phyloP scores from a whole-genome alignment of 37 sponge, comb jelly and placozoan genomes.

The Trichoplax adhaerens region DNA sequence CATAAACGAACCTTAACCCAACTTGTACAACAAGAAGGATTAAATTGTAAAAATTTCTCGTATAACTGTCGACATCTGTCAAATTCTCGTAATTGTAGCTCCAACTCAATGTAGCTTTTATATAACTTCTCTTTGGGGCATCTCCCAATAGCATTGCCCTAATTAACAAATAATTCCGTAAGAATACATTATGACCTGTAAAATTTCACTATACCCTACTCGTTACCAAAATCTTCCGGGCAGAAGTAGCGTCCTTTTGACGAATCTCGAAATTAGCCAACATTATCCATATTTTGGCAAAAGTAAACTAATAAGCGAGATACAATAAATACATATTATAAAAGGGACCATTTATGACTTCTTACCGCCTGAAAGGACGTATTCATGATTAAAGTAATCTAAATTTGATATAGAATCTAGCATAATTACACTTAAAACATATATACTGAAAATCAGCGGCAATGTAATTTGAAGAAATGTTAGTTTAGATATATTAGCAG shows the following conservation, averaged over 20 bases:
- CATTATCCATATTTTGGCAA: conserved; percentile 96
- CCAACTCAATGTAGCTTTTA: conserved; percentile 86
- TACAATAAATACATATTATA: no score
- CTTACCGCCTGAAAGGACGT: no score
- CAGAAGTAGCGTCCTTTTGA: conserved; percentile 66
- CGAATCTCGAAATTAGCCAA: conserved; percentile 88
- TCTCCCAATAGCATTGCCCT: conserved; percentile 78
- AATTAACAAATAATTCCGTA: background rate
- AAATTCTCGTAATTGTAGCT: conserved; percentile 84
- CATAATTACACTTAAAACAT: no score
- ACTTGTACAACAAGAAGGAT: conserved; percentile 59
- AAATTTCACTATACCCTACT: background rate
- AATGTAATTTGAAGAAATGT: no score
- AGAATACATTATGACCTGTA: background rate
- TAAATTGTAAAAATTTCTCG: conserved; percentile 87
- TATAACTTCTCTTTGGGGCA: conserved; percentile 94
- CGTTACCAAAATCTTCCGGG: conserved; percentile 50
- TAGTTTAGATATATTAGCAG: no score
- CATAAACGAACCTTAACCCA: conserved; percentile 54
- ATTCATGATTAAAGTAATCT: no score
- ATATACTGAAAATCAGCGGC: no score
- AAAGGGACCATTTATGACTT: no score
- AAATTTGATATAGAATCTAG: no score
- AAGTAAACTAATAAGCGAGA: conserved; percentile 47
- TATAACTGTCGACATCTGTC: conserved; percentile 92